phyloP scores from a whole-genome alignment of 2,113 vertebrate genomes.

The Eupsittula cactorum region DNA sequence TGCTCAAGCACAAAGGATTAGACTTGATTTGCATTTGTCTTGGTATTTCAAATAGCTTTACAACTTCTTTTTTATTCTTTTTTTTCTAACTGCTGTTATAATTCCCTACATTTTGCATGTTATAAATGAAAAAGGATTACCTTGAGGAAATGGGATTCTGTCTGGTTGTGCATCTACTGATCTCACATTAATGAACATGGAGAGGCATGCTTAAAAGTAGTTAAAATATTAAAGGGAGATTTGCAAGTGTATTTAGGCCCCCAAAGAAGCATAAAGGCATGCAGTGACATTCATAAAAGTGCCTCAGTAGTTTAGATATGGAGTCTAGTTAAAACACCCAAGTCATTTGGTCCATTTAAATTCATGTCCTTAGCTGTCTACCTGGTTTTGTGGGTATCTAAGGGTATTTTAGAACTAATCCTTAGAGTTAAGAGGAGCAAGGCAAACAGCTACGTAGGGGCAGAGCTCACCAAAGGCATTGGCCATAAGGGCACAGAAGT shows the following conservation, averaged over 20 bases:
- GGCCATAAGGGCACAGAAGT: background rate
- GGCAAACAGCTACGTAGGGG: background rate
- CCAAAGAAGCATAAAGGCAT: background rate
- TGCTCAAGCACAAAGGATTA: constrained; percentile 49
- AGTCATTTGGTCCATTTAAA: background rate
- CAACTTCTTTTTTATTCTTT: background rate
- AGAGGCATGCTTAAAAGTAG: constrained; percentile 38
- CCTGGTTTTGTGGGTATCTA: background rate
- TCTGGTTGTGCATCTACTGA: constrained; percentile 53
- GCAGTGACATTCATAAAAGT: background rate
- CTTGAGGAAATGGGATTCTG: constrained; percentile 54
- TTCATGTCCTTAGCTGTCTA: background rate
- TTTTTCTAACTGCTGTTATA: background rate
- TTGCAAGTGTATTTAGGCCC: constrained; percentile 21
- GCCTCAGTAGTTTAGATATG: background rate
- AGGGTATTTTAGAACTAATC: background rate
- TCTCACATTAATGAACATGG: constrained; percentile 26
- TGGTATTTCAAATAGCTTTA: constrained; percentile 44
- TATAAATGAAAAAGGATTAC: constrained; percentile 37
- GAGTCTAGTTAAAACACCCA: background rate
- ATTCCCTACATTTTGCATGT: constrained; percentile 50
- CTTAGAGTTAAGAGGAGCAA: background rate
- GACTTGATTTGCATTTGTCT: constrained; percentile 58
- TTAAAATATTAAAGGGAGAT: constrained; percentile 37
- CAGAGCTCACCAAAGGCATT: background rate